A percentile compares a stretch with the other conserved stretches of the same genome.
Evolutionary conservation across 2,113 vertebrate genomes (phyloP).

Genomic region (Chelonoidis abingdonii): DNA sequence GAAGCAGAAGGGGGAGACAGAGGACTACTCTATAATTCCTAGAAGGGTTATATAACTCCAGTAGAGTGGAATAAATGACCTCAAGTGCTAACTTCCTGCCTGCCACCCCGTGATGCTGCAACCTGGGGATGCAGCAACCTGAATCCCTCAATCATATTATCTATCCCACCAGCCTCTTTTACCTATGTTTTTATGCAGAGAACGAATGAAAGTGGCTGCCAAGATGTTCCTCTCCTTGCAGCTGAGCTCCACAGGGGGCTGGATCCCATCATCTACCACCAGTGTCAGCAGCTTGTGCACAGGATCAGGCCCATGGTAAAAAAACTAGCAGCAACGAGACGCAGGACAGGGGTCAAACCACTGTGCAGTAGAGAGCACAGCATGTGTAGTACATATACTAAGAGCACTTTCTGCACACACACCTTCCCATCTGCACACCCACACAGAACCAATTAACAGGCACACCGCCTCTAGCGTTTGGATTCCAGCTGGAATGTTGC

Average conservation of each 20-base stretch:
- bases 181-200: conserved; percentile 99
- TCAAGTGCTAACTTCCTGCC: conserved; percentile 31
- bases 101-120: background rate
- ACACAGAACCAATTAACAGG: conserved; percentile 13
- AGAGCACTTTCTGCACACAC: background rate
- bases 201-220: conserved; percentile 98
- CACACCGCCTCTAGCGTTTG: conserved; percentile 8
- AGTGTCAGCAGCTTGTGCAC: conserved; percentile 95
- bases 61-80: background rate
- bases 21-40: background rate
- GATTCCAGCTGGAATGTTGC: background rate
- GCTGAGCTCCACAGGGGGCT: conserved; percentile 97
- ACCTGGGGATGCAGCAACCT: background rate
- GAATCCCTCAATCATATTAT: background rate
- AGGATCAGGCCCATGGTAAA: conserved; percentile 94
- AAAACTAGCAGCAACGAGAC: conserved; percentile 85
- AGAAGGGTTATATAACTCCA: background rate
- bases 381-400: background rate
- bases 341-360: conserved; percentile 61
- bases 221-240: conserved; percentile 99
- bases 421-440: conserved; percentile 3
- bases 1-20: background rate
- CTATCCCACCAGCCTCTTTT: conserved; percentile 54
- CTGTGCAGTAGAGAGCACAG: conserved; percentile 38
- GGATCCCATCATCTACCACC: conserved; percentile 98